Evolutionary conservation across 2,888 invertebrate genomes (phyloP), one percentile per base, ranked within the genome.

Genomic region (Panopea generosa): DNA sequence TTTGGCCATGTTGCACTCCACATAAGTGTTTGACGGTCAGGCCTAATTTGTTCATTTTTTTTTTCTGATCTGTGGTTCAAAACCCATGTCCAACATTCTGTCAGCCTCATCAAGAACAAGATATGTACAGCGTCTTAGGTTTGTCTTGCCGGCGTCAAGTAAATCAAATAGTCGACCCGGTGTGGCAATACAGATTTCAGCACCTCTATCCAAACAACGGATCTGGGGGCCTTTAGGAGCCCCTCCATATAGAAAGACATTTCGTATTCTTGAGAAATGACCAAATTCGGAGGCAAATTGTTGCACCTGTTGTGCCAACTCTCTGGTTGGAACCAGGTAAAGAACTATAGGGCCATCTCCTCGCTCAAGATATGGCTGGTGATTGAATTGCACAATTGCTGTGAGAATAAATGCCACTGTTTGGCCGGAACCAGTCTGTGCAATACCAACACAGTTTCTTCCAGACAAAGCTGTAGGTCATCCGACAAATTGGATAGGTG

Each of bases 1-100:
- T 98, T 98, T 0, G 99, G 99, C 99, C 99, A 99, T 0, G 99
- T 99, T 0, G 99, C 99, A 45, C 98, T 98, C 98, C 99, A 99
- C 99, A 99, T 99, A 47, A 99, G 94, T 0, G 97, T 97, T 93
- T 98, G 98, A 79, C 98, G 94, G 93, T 99, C 96, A 49, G 98
- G 97, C 93, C 94, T 72, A 1, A 87, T 77, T 45, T 49, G n/a
- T 57, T 49, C 26, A 43, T 27, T 11, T 3, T 29, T 98, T 97
- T 92, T 98, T 98, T 52, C 98, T 95, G 87, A 98, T 98, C 92
- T 98, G 98, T 4, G 98, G 98, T 91, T 99, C 98, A 92, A 98
- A 99, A 53, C 98, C 98, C 98, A 99, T 99, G 91, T 99, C 98
- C 83, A 99, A 93, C 98, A 98, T 98, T 81, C 98, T 83, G 93